Percentiles rank a stretch among this genome's conserved stretches.
These are phyloP conservation scores for Crotalus viridis DNA, from an alignment of 2,113 vertebrate genomes.

Conservation along the genomic window DNA sequence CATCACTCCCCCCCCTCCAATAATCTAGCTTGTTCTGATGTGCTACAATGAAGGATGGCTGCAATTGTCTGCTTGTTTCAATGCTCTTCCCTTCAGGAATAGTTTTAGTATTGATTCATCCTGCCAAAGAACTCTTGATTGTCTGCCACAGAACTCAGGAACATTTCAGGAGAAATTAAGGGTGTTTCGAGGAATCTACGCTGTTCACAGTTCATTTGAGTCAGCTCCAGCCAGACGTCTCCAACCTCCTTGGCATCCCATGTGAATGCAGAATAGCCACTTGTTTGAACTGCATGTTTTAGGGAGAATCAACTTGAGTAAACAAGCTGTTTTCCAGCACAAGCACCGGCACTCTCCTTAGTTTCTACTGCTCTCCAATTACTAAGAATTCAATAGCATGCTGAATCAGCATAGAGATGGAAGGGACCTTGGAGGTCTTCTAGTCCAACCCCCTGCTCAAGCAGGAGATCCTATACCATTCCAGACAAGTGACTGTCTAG, in stretches of 20 bases:
- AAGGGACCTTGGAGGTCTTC: no score
- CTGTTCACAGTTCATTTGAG: background rate
- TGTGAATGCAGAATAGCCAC: no score
- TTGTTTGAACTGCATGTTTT: background rate
- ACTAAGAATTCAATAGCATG: background rate
- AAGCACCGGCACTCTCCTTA: background rate
- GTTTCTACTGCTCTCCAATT: background rate
- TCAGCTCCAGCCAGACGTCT: background rate
- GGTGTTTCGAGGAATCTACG: background rate
- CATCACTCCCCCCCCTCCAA: rapidly evolving
- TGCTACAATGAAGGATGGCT: background rate
- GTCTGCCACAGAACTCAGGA: background rate
- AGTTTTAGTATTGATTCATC: background rate
- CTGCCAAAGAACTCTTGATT: background rate
- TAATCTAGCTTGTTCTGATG: background rate
- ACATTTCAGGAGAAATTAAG: background rate
- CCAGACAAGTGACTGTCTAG: no score
- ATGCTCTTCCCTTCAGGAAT: background rate
- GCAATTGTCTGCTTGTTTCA: background rate
- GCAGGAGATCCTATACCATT: no score
- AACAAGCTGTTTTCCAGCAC: background rate
- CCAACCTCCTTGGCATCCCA: background rate
- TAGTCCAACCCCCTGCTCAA: no score
- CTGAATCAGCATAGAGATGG: no score
- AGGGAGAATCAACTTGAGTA: background rate